Evolutionary conservation across 2,888 invertebrate genomes (phyloP).

Genomic region (Globia sparganii): DNA sequence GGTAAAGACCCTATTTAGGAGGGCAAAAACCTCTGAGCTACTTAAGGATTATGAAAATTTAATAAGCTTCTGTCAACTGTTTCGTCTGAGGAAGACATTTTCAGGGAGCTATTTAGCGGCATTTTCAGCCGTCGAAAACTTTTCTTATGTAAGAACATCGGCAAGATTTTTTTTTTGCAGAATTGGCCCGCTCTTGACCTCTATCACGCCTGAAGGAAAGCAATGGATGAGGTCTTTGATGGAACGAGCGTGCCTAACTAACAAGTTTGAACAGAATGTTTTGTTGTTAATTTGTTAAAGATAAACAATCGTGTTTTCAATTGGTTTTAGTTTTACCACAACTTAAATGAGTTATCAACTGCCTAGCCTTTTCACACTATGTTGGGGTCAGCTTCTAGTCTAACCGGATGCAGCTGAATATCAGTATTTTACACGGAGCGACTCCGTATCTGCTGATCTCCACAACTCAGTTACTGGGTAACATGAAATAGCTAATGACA

Average conservation of each 20-base stretch:
- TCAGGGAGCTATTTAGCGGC: not conserved
- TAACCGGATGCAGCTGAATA: no score
- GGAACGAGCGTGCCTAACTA: no score
- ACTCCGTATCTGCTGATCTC: no score
- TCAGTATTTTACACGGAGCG: no score
- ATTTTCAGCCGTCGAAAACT: conserved; percentile 7
- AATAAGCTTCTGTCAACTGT: conserved; percentile 12
- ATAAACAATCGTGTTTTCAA: not conserved
- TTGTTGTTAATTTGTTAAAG: not conserved
- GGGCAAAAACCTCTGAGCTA: not conserved
- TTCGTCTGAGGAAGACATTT: not conserved
- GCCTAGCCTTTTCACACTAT: no score
- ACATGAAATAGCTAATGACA: not conserved
- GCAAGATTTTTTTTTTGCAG: no score
- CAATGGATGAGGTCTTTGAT: no score
- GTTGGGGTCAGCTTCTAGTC: no score
- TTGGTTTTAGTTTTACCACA: not conserved
- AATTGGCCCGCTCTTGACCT: no score
- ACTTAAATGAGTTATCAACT: not conserved
- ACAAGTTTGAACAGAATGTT: not conserved
- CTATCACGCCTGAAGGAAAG: no score
- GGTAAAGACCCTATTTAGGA: conserved; percentile 7
- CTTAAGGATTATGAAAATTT: conserved; percentile 32
- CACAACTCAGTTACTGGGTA: no score
- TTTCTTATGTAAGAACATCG: not conserved